A percentile compares a stretch with the other conserved stretches of the same genome.
Evolutionary conservation across 1,140 invertebrate species (phyloP).

Genomic region (Pteromalus puparum): DNA sequence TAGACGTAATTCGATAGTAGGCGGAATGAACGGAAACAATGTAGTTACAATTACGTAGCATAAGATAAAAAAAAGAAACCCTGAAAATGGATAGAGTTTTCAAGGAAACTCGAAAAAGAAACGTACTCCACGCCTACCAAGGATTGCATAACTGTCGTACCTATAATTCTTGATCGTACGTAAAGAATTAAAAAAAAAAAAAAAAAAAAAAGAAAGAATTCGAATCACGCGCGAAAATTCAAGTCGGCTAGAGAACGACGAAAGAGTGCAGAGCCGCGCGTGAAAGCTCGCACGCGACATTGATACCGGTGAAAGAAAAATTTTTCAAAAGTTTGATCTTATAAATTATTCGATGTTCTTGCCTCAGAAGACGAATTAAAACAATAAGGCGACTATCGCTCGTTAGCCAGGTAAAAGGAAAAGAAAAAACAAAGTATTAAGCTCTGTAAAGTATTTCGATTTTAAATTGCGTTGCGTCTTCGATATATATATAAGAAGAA

Average conservation of each 20-base stretch:
- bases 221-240: conserved; percentile 50
- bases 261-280: conserved; percentile 20
- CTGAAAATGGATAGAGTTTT: conserved; percentile 53
- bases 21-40: conserved; percentile 22
- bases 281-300: conserved; percentile 5
- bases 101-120: conserved; percentile 31
- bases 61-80: conserved; percentile 45
- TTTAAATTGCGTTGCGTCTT: conserved; percentile 43
- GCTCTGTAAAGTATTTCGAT: conserved; percentile 52
- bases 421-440: conserved; percentile 52
- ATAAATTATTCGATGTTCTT: conserved; percentile 44
- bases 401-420: not conserved
- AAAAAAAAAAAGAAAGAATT: conserved; percentile 18
- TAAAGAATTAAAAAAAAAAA: conserved; percentile 57
- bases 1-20: conserved; percentile 51
- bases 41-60: conserved; percentile 39
- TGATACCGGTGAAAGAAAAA: conserved; percentile 48
- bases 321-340: conserved; percentile 39
- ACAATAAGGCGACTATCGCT: conserved; percentile 19
- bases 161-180: conserved; percentile 70
- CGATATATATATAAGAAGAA: conserved; percentile 44
- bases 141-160: conserved; percentile 67
- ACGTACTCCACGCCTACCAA: conserved; percentile 69
- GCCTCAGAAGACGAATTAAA: conserved; percentile 29
- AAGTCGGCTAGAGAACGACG: conserved; percentile 60